Evolutionary conservation across 1,140 invertebrate species (phyloP).

Genomic region (Bombus breviceps): DNA sequence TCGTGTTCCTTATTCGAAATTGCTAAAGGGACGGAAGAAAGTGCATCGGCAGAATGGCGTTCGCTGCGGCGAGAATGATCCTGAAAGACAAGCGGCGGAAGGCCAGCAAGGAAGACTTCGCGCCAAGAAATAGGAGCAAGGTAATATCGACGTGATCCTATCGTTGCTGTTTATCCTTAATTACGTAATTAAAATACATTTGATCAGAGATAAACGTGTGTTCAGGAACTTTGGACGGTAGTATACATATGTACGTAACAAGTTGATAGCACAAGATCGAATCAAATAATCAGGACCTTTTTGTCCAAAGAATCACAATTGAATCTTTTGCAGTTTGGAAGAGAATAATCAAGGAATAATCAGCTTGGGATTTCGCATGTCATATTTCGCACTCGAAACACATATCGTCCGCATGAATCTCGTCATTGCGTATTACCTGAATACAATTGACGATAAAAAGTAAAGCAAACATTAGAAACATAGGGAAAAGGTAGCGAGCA

Average conservation of each 20-base stretch:
- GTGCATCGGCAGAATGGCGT: constrained; percentile 86
- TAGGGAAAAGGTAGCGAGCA: too few relatives aligned
- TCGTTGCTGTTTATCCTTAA: too few relatives aligned
- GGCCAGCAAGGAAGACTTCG: constrained; percentile 90
- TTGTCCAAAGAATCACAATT: too few relatives aligned
- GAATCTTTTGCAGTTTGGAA: too few relatives aligned
- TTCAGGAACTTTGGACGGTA: too few relatives aligned
- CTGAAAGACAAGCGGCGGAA: constrained; percentile 90
- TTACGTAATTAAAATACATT: too few relatives aligned
- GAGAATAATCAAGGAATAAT: too few relatives aligned
- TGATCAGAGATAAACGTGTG: too few relatives aligned
- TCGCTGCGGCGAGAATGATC: constrained; percentile 92
- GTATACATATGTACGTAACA: too few relatives aligned
- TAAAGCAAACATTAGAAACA: neutral
- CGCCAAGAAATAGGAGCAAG: constrained; percentile 90
- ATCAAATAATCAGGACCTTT: too few relatives aligned
- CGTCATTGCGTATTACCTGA: neutral
- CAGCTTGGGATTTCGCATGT: too few relatives aligned
- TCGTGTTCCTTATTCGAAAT: neutral
- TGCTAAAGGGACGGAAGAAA: neutral
- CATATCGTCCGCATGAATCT: constrained; percentile 44
- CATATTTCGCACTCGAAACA: neutral
- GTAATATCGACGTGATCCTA: constrained; percentile 81
- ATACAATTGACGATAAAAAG: neutral
- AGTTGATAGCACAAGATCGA: too few relatives aligned